These are phyloP conservation scores for Thunnus albacares DNA, from an alignment of 2,797 vertebrate genomes.

Conservation along the genomic window DNA sequence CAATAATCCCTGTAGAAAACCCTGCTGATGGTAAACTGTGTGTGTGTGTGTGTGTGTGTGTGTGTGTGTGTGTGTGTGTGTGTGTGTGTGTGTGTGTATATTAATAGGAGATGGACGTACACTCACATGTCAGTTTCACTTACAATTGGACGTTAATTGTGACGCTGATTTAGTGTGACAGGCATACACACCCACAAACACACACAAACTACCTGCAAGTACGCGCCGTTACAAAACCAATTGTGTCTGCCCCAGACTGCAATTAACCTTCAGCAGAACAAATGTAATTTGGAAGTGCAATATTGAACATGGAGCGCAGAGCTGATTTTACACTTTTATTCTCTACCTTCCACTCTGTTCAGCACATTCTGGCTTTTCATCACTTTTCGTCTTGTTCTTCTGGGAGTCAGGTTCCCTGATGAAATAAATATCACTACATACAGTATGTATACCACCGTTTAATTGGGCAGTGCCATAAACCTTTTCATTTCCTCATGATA, in stretches of 20 bases:
- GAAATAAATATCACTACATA: slow-evolving; percentile 16
- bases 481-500: slow-evolving; percentile 35
- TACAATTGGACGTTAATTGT: slow-evolving; percentile 66
- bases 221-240: slow-evolving; percentile 32
- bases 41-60: slow-evolving; percentile 13
- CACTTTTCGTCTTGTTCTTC: neutral
- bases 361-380: slow-evolving; percentile 24
- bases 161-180: slow-evolving; percentile 64
- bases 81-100: neutral
- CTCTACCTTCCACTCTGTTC: slow-evolving; percentile 13
- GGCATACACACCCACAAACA: slow-evolving; percentile 25
- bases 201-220: slow-evolving; percentile 32
- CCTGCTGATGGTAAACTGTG: slow-evolving; percentile 25
- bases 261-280: slow-evolving; percentile 63
- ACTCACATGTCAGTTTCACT: slow-evolving; percentile 54
- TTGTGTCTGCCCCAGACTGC: slow-evolving; percentile 25
- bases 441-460: neutral
- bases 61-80: slow-evolving; percentile 12
- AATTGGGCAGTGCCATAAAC: neutral
- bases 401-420: slow-evolving; percentile 9
- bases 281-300: slow-evolving; percentile 28
- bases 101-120: slow-evolving; percentile 36
- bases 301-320: slow-evolving; percentile 40
- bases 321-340: slow-evolving; percentile 18
- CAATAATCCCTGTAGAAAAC: slow-evolving; percentile 64